Conservation (phyloP, 2,113 vertebrate genomes). For the Nestor notabilis region DNA sequence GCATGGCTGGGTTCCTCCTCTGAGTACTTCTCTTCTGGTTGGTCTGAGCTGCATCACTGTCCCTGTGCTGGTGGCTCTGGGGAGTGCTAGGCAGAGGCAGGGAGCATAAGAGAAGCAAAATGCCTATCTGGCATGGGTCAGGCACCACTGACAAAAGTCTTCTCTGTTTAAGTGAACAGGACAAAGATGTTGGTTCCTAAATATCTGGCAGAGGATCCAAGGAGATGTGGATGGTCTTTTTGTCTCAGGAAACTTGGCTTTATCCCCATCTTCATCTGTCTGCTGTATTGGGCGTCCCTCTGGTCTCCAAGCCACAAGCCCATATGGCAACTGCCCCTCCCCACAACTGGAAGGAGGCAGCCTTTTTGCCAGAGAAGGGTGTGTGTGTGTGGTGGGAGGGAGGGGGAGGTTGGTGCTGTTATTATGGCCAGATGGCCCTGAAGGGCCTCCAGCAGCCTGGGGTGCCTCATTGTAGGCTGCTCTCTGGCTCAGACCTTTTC, state of each 20-base stretch:
- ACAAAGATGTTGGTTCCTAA: neutral
- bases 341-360: neutral
- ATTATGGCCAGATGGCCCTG: slow-evolving; percentile 26
- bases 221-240: neutral
- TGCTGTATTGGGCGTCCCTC: neutral
- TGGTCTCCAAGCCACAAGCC: neutral
- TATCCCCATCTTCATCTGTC: neutral
- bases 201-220: neutral
- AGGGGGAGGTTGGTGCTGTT: neutral
- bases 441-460: neutral
- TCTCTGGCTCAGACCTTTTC: neutral
- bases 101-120: neutral
- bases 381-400: neutral
- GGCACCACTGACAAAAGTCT: neutral
- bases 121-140: neutral
- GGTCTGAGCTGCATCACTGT: neutral
- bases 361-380: neutral
- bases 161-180: neutral
- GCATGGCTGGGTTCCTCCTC: neutral
- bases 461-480: neutral
- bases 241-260: neutral
- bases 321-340: neutral
- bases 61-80: neutral
- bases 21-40: neutral
- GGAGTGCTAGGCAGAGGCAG: neutral